A percentile compares a stretch with the other conserved stretches of the same genome.
These are phyloP conservation scores for Scomber scombrus DNA, from an alignment of 2,113 vertebrate genomes.

Conservation along the genomic window DNA sequence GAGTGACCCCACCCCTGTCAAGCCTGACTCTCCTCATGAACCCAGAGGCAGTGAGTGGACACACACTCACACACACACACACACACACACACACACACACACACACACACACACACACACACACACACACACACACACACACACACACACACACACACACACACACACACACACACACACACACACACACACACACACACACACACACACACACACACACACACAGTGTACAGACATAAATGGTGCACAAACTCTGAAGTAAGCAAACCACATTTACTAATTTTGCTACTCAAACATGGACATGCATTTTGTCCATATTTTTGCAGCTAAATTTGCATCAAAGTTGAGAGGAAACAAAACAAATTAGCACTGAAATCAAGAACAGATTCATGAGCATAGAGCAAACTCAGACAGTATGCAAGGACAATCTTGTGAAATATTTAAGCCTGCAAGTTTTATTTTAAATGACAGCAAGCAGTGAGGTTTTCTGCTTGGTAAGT, in stretches of 20 bases:
- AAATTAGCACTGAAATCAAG: background rate
- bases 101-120: slow-evolving; percentile 25
- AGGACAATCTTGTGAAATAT: background rate
- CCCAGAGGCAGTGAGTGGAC: slow-evolving; percentile 96
- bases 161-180: slow-evolving; percentile 32
- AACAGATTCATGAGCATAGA: background rate
- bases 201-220: background rate
- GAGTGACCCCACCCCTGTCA: slow-evolving; percentile 98
- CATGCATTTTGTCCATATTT: background rate
- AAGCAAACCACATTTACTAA: slow-evolving; percentile 6
- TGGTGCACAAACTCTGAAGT: background rate
- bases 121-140: slow-evolving; percentile 2
- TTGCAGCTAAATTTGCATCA: background rate
- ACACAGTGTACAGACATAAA: background rate
- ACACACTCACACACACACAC: slow-evolving; percentile 52
- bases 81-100: slow-evolving; percentile 44
- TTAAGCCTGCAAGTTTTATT: background rate
- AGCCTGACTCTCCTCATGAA: slow-evolving; percentile 94
- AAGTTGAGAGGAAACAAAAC: background rate
- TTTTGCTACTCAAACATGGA: background rate
- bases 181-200: slow-evolving; percentile 20
- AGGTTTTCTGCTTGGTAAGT: background rate
- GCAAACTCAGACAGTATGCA: background rate
- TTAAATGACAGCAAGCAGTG: background rate
- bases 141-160: slow-evolving; percentile 30